Evolutionary conservation across 1,140 invertebrate species (phyloP), one percentile per base, ranked within the genome.

Genomic region (Leptopilina boulardi): DNA sequence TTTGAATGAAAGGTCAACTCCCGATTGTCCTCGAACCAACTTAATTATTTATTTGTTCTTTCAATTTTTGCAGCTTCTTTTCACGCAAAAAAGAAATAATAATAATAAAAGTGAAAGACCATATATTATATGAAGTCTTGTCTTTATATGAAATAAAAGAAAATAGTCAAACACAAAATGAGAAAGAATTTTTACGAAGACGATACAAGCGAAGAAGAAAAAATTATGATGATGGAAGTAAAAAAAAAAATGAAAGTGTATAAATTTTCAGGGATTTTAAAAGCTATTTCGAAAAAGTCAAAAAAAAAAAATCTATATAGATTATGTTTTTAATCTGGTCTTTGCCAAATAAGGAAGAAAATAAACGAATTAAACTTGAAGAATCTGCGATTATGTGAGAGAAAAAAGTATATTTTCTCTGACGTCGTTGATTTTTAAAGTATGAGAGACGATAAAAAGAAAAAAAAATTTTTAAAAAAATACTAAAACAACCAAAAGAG

Each of bases 1-100:
- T 30, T n/a, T 66, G 11, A 26, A 66, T 66, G 10, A 30, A 87
- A 88, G 87, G 85, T 88, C 85, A 85, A 79, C 82, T 34, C 77
- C 76, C 78, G 75, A 85, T 73, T 81, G 85, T 85, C 85, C 80
- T 84, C 81, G 77, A 54, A 70, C 71, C 71, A 23, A 42, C 80
- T 76, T 73, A 38, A 41, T 26, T n/a, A 51, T 51, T 18, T 18
- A 51, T 51, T 51, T 18, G 47, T 47, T 19, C 47, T 80, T 59
- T 74, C 71, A 71, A 81, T 78, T 78, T 79, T 84, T 18, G 47
- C 70, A 18, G 54, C 51, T 80, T 51, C 74, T 79, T 80, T 73
- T 11, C 11, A 19, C 8, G 21, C 19, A 26, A 59, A 59, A 59
- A 26, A 11, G 4, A 3, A 56, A 26, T n/a, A n/a, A n/a, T n/a